These are phyloP conservation scores for Apantesis nais DNA, from an alignment of 2,888 invertebrate species.

Conservation along the genomic window DNA sequence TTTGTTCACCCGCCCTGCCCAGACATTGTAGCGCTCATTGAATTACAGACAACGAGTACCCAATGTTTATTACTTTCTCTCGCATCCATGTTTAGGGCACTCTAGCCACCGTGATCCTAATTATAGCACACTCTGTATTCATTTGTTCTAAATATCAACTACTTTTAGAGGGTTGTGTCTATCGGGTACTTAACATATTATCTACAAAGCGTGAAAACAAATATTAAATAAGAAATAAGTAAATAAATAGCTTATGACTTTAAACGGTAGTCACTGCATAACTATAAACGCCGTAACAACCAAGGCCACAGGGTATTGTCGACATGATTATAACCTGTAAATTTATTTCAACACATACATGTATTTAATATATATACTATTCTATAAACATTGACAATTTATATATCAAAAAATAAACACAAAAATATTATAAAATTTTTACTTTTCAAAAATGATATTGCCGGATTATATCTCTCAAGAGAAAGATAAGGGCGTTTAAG, in stretches of 20 bases:
- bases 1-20: conserved; percentile 54
- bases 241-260: not conserved
- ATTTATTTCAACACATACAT: not conserved
- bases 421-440: not conserved
- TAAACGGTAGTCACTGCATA: too few relatives aligned
- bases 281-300: not conserved
- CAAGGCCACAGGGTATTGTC: not conserved
- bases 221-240: not conserved
- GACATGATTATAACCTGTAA: not conserved
- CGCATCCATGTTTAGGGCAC: conserved; percentile 33
- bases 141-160: not conserved
- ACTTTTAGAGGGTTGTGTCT: not conserved
- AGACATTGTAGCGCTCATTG: conserved; percentile 47
- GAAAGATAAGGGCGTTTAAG: conserved; percentile 24
- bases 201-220: not conserved
- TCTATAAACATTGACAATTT: not conserved
- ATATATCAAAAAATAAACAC: not conserved
- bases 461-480: conserved; percentile 7
- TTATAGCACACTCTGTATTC: conserved; percentile 22
- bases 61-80: conserved; percentile 48
- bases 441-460: not conserved
- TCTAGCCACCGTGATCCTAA: conserved; percentile 20
- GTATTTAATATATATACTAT: not conserved
- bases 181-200: not conserved
- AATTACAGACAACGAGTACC: conserved; percentile 50